Base-by-base conservation (phyloP, 2,113 vertebrate species). In the Pollimyrus isidori region DNA sequence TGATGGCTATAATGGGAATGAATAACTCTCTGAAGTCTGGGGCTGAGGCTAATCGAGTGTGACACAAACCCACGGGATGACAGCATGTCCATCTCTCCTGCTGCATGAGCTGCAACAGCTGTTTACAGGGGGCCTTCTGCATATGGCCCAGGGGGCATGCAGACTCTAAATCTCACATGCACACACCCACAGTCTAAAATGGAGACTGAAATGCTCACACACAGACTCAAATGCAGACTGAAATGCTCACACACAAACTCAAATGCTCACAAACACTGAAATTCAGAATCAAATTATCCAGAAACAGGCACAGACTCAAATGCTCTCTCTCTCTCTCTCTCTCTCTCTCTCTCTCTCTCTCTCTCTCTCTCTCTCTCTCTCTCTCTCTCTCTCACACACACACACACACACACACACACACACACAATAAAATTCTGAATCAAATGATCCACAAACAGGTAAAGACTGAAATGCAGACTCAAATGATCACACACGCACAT, bases 131-230 rank as follows among this genome's bases (percentile, higher is more conserved):
- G 35, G 87, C 56, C 30, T 42, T 45, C 53, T 62, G 53, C 19
- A 30, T 4, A 45, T 45, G 53, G 52, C 17, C 73, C 35, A 19
- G 13, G 7, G 73, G 73, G 35, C 13, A 19, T 4, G 69, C 52
- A 50, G 15, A 89, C 58, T 39, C 90, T 87, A 17, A 87, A 49
- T 62, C 62, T 49, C 84, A 89, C 39, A 87, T 11, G n/a, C 88
- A 69, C 56, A 53, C 46, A 86, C 26, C 46, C 17, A 89, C 5
- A 69, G 4, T 26, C n/a, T 65, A 1, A 26, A 65, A 65, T 65
- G 23, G n/a, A 26, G 23, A 65, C n/a, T 65, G 23, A 48, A 48
- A 65, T 26, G n/a, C 58, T 26, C n/a, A n/a, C 21, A 7, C 21
- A 45, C 15, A 89, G 21, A 85, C 39, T 45, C 62, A 50, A 11